Evolutionary conservation across 2,888 invertebrate genomes (phyloP), one percentile per base, ranked within the genome.

Genomic region (Falcaria lacertinaria): DNA sequence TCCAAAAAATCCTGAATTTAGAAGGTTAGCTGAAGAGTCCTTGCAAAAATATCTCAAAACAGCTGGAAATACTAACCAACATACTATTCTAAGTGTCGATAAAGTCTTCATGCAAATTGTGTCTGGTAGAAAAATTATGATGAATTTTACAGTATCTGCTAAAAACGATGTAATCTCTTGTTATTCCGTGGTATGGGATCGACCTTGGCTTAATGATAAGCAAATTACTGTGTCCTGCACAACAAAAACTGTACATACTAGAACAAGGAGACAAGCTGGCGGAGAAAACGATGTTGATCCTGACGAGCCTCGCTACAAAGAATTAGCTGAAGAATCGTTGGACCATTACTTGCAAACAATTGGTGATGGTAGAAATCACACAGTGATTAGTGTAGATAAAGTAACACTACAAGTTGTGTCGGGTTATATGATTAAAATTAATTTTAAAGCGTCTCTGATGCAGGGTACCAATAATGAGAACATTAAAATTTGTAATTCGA

Each of bases 181-280:
- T 51, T 47, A 74, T 19, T 77, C 91, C 16, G 54, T 71, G 22
- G 79, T 92, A 32, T 93, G 91, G 92, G 89, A 91, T 15, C 83
- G 80, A 41, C 76, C 88, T 0, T 93, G 93, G 93, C 33, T 90
- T 13, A 50, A 66, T 0, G 77, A 74, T 1, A 74, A 76, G 50
- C 70, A 90, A 37, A 57, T 67, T n/a, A 39, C 47, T 2, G 64
- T 65, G 0, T 39, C 39, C 2, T 70, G 69, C 34, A 34, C 52
- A 7, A 41, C 46, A 15, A 33, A 42, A 15, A 36, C 28, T 2
- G 8, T 46, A 8, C 32, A 45, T 25, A 15, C 15, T 17, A 44
- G 48, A 32, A 33, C 17, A 4, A 55, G 54, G 34, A 45, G 55
- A 11, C 25, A 47, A 7, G 2, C 33, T 1, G 69, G 69, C 6